These are phyloP conservation scores for Ladona fulva DNA, from an alignment of 1,140 invertebrate genomes.

Conservation along the genomic window DNA sequence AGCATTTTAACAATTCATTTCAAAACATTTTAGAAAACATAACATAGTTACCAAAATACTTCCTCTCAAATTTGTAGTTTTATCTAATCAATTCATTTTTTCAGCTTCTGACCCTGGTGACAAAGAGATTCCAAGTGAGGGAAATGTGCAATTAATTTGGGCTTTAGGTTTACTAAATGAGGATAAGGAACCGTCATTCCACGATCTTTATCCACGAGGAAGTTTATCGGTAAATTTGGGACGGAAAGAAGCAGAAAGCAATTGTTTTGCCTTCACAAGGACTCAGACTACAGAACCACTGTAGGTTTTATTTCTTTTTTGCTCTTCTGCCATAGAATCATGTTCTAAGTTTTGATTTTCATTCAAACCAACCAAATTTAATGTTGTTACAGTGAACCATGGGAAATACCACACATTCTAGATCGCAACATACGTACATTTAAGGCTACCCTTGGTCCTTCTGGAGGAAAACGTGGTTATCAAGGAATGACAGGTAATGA, in stretches of 20 bases:
- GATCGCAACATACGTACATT: slow-evolving; percentile 69
- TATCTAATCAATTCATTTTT: too few species aligned
- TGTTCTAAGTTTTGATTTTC: neutral
- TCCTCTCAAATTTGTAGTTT: too few species aligned
- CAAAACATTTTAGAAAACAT: too few species aligned
- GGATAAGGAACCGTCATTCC: slow-evolving; percentile 72
- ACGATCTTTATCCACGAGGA: slow-evolving; percentile 66
- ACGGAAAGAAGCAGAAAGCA: slow-evolving; percentile 49
- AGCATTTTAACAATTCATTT: too few species aligned
- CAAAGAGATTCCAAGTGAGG: slow-evolving; percentile 58
- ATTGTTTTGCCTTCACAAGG: slow-evolving; percentile 60
- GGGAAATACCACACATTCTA: slow-evolving; percentile 67
- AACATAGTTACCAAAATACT: too few species aligned
- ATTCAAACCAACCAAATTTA: slow-evolving; percentile 13
- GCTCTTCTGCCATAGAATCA: neutral
- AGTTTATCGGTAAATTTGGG: slow-evolving; percentile 57
- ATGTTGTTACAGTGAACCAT: slow-evolving; percentile 43
- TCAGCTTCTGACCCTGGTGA: slow-evolving; percentile 65
- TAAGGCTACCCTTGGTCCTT: slow-evolving; percentile 66
- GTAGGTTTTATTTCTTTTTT: slow-evolving; percentile 22
- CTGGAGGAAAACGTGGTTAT: slow-evolving; percentile 65
- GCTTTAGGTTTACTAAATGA: slow-evolving; percentile 71
- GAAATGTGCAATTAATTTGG: slow-evolving; percentile 66
- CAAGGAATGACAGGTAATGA: slow-evolving; percentile 57
- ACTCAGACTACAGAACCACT: slow-evolving; percentile 29